Evolutionary conservation across 2,797 vertebrate genomes (phyloP).

Genomic region (Octomys mimax): DNA sequence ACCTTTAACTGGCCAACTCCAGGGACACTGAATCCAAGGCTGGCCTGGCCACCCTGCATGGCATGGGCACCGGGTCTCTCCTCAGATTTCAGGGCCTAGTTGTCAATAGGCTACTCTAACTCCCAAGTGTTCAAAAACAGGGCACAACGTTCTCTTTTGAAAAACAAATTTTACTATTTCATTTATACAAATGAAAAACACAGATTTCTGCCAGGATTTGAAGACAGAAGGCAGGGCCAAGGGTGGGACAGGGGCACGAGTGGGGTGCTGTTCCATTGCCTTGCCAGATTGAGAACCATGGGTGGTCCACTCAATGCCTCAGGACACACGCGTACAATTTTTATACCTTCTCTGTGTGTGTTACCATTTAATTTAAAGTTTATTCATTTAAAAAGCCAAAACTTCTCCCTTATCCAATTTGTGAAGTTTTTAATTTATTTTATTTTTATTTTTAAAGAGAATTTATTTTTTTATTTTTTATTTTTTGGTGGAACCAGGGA

Average conservation of each 20-base stretch:
- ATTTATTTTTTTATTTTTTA: no score
- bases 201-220: neutral
- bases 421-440: neutral
- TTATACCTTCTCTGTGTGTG: neutral
- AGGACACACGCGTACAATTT: neutral
- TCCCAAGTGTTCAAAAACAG: neutral
- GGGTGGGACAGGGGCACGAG: fast-evolving
- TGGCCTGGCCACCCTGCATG: no score
- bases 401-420: neutral
- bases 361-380: slow-evolving; percentile 18
- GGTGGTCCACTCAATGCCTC: neutral
- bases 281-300: fast-evolving
- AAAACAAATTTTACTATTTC: neutral
- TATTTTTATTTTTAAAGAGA: no score
- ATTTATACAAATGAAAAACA: slow-evolving; percentile 15
- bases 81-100: neutral
- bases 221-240: fast-evolving
- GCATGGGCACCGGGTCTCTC: neutral
- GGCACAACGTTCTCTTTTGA: neutral
- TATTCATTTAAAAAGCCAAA: neutral
- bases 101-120: neutral
- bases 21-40: neutral
- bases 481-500: no score
- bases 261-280: neutral
- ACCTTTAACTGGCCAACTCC: neutral